Evolutionary conservation across 1,140 invertebrate species (phyloP).

Genomic region (Theocolax elegans): DNA sequence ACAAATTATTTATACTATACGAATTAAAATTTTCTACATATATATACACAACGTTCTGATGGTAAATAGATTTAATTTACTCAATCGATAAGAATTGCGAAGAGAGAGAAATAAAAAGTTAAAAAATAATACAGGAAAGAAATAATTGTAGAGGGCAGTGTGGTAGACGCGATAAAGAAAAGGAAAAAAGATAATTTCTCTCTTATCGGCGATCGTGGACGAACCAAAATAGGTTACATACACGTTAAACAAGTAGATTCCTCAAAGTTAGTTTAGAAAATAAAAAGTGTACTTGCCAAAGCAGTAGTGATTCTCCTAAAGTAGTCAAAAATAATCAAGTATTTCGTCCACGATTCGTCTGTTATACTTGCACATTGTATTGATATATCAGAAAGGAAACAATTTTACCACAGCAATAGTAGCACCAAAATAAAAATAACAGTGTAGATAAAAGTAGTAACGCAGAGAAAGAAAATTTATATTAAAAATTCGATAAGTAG

Average conservation of each 20-base stretch:
- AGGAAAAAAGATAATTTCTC: background rate
- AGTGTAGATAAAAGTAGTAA: background rate
- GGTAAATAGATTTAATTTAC: no score
- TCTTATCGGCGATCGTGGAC: conserved; percentile 25
- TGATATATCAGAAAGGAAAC: no score
- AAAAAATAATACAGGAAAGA: background rate
- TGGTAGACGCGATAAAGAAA: background rate
- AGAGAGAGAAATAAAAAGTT: background rate
- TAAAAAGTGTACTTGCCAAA: background rate
- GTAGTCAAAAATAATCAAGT: conserved; percentile 24
- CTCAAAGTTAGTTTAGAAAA: background rate
- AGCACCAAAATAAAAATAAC: conserved; percentile 26
- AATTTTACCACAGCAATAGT: background rate
- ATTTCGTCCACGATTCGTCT: conserved; percentile 12
- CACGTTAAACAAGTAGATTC: background rate
- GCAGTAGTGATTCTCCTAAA: background rate
- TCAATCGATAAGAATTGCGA: background rate
- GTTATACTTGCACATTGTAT: no score
- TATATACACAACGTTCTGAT: no score
- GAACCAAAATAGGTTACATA: background rate
- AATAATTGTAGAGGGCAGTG: conserved; percentile 16
- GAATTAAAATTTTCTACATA: no score
- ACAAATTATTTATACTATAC: background rate
- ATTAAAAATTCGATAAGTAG: no score
- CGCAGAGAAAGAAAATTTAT: no score